Evolutionary conservation across 2,888 invertebrate genomes (phyloP), one percentile per base, ranked within the genome.

Genomic region (Endomychus coccineus): DNA sequence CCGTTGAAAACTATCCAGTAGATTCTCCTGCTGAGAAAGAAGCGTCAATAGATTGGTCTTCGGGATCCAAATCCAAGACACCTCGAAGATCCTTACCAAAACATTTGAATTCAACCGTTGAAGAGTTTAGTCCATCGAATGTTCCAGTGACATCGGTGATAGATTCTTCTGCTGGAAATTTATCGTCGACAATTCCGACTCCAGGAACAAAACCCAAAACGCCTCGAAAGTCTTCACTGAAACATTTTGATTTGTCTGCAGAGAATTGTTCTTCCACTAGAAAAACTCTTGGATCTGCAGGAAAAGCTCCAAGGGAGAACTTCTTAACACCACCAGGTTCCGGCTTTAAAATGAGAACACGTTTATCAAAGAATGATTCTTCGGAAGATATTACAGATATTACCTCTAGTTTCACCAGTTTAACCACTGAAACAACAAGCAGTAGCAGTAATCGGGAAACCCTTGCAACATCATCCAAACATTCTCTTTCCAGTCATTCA

Each of bases 1-100:
- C n/a, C n/a, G n/a, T n/a, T n/a, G n/a, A n/a, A n/a, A n/a, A n/a
- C n/a, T n/a, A n/a, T n/a, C n/a, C n/a, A n/a, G n/a, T n/a, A n/a
- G 16, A 16, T 12, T 10, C 6, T 1, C n/a, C n/a, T 2, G 13
- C 1, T 2, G 24, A 16, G 27, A 27, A 34, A 13, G 12, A n/a
- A 13, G 25, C 34, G 17, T 12, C 6, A 28, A 28, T 4, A 35
- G 34, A 28, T 11, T 35, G 21, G 28, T 28, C 12, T 28, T 21
- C 13, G 11, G 10, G 2, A 14, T 21, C 16, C 1, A 13, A n/a
- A 22, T 3, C 7, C 19, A 7, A 3, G 14, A 11, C 9, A 16
- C 28, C 1, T 3, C 11, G 1, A 14, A 15, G 9, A 16, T 9
- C 1, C 19, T 11, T 21, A 25, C 33, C 6, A 25, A 25, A 22